A percentile compares a stretch with the other conserved stretches of the same genome.
Conservation (phyloP, 37 sponge, comb jelly and placozoan species). For the Mnemiopsis leidyi region DNA sequence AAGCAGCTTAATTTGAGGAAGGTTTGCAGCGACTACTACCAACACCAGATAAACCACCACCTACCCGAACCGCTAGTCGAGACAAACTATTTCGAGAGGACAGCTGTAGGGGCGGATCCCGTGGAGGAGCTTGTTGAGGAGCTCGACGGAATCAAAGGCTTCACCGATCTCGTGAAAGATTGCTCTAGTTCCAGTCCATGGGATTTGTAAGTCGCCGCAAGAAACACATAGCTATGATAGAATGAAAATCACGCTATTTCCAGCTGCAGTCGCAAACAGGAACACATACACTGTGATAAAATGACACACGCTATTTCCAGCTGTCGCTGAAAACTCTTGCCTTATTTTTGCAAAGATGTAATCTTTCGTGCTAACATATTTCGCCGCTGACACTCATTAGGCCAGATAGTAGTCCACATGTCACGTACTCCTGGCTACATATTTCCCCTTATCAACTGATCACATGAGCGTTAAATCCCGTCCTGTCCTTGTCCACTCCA, state of each 20-base stretch:
- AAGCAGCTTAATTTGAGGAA: constrained; percentile 31
- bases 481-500: neutral
- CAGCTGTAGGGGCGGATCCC: neutral
- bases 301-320: no score
- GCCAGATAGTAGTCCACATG: no score
- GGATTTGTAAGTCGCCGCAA: constrained; percentile 45
- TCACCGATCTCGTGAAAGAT: constrained; percentile 16
- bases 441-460: neutral
- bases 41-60: constrained; percentile 3
- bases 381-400: no score
- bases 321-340: no score
- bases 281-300: no score
- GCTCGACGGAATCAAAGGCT: neutral
- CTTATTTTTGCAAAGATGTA: no score
- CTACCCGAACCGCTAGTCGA: constrained; percentile 52
- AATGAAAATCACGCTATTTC: neutral
- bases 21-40: constrained; percentile 60
- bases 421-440: neutral
- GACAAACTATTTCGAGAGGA: constrained; percentile 44
- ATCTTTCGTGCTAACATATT: no score
- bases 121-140: neutral
- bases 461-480: neutral
- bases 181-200: constrained; percentile 35
- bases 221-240: neutral
- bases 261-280: neutral